Conservation (phyloP, 1,140 invertebrate genomes). For the Anoplophora glabripennis region DNA sequence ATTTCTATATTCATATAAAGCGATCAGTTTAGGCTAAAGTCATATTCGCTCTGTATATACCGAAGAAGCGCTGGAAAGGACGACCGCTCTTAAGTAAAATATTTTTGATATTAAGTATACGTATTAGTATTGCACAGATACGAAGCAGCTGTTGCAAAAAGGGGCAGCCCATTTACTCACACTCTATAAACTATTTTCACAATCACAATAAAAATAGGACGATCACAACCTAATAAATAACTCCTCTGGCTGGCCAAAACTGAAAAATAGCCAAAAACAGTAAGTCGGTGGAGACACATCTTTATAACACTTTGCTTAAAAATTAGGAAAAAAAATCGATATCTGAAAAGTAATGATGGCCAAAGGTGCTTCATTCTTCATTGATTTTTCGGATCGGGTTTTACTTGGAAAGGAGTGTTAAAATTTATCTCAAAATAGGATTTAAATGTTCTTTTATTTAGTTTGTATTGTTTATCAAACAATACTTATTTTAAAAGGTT, state of each 20-base stretch:
- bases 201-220: constrained; percentile 28
- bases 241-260: constrained; percentile 31
- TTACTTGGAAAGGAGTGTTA: constrained; percentile 11
- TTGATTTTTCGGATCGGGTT: neutral
- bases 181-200: constrained; percentile 18
- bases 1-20: too few species aligned
- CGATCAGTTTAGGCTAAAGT: too few species aligned
- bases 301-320: constrained; percentile 30
- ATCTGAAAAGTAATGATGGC: constrained; percentile 10
- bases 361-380: constrained; percentile 15
- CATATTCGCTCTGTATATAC: too few species aligned
- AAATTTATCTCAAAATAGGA: constrained; percentile 9
- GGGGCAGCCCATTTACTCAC: constrained; percentile 24
- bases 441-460: neutral
- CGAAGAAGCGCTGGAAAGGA: too few species aligned
- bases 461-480: too few species aligned
- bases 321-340: too few species aligned
- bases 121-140: neutral
- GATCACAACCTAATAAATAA: constrained; percentile 28
- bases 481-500: too few species aligned
- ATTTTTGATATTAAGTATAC: too few species aligned
- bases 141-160: constrained; percentile 13
- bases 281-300: constrained; percentile 38
- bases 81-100: too few species aligned
- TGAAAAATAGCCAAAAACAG: constrained; percentile 31